These are phyloP conservation scores for Rhinoraja longicauda DNA, from an alignment of 2,797 vertebrate genomes.

Conservation along the genomic window DNA sequence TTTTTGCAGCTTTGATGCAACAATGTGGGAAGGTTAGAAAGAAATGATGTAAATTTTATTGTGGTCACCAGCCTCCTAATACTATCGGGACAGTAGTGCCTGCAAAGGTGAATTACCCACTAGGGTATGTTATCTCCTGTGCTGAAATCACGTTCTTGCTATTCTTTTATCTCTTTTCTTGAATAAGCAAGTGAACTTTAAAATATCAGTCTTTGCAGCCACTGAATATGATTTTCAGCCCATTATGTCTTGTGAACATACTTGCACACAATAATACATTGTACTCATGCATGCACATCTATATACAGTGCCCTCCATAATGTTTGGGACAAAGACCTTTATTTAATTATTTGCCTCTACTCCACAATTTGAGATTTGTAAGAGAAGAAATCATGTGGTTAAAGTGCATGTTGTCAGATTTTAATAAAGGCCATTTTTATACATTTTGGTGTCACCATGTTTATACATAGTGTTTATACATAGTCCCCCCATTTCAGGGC, in stretches of 20 bases:
- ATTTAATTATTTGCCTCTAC: too few relatives aligned
- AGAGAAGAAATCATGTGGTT: too few relatives aligned
- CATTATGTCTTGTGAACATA: not conserved
- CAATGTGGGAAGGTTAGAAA: not conserved
- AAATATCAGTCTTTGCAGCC: not conserved
- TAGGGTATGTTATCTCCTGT: not conserved
- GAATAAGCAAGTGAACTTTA: not conserved
- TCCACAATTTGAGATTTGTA: too few relatives aligned
- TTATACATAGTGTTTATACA: too few relatives aligned
- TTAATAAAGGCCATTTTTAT: too few relatives aligned
- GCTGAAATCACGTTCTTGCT: not conserved
- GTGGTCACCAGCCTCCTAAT: not conserved
- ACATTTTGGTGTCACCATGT: too few relatives aligned
- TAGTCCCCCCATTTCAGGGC: too few relatives aligned
- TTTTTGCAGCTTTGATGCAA: not conserved
- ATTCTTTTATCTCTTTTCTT: not conserved
- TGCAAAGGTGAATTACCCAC: not conserved
- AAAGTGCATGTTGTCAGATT: too few relatives aligned
- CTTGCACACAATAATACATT: not conserved
- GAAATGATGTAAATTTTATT: not conserved
- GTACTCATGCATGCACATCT: not conserved
- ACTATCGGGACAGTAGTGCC: not conserved
- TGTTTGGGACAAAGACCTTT: too few relatives aligned
- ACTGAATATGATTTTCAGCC: not conserved
- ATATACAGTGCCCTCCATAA: too few relatives aligned